These are phyloP conservation scores for Epistrophe grossulariae DNA, from an alignment of 2,888 invertebrate genomes.

Conservation along the genomic window DNA sequence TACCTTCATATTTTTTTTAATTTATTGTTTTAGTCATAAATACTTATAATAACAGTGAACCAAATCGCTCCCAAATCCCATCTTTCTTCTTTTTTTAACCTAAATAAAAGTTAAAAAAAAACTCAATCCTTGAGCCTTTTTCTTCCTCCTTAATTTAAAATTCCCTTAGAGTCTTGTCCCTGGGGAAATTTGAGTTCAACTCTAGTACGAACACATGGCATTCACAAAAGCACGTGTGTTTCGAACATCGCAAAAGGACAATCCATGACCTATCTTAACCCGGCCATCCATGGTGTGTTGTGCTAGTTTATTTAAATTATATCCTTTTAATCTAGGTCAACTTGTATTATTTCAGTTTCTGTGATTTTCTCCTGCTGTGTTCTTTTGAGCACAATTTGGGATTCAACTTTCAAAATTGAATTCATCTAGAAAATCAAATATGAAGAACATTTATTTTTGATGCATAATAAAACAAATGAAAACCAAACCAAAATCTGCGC, in stretches of 20 bases:
- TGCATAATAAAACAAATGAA: neutral
- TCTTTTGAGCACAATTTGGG: neutral
- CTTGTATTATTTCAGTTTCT: conserved; percentile 20
- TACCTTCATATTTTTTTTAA: too few species aligned
- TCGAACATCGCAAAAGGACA: conserved; percentile 37
- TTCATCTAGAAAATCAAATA: neutral
- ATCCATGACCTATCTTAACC: conserved; percentile 67
- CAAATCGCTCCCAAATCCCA: too few species aligned
- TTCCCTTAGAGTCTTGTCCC: neutral
- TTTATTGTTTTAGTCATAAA: too few species aligned
- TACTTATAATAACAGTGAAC: too few species aligned
- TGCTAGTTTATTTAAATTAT: conserved; percentile 33
- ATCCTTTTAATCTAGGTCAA: conserved; percentile 48
- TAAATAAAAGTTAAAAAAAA: neutral
- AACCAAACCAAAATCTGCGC: conserved; percentile 34
- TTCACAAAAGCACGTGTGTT: conserved; percentile 61
- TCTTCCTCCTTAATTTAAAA: neutral
- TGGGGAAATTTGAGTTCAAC: conserved; percentile 43
- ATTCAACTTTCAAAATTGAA: conserved; percentile 1
- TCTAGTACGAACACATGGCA: conserved; percentile 60
- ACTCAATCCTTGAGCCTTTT: neutral
- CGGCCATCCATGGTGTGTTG: conserved; percentile 22
- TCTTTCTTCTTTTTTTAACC: too few species aligned
- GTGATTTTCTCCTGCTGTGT: neutral
- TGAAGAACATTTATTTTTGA: neutral